Evolutionary conservation across 1,140 invertebrate genomes (phyloP).

Genomic region (Drosophila pectinifera): DNA sequence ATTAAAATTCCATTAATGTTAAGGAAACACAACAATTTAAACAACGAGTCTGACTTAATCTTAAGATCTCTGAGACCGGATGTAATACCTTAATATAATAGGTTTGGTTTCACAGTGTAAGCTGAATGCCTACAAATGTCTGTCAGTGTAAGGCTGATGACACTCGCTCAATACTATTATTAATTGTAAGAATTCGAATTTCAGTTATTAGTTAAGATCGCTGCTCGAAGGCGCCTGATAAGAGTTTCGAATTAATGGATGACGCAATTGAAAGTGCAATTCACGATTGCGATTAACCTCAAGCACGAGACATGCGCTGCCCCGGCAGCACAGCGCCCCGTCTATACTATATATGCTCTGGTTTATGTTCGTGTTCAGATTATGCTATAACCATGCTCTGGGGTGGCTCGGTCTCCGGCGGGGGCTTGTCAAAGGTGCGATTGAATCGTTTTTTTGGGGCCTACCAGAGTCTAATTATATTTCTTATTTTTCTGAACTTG

Average conservation of each 20-base stretch:
- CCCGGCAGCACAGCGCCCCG: slow-evolving; percentile 44
- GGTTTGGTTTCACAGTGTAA: not conserved
- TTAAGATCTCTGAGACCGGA: not conserved
- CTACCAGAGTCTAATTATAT: not conserved
- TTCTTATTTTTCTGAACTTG: not conserved
- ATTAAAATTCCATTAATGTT: not conserved
- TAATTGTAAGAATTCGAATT: slow-evolving; percentile 16
- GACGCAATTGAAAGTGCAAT: slow-evolving; percentile 72
- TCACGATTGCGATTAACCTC: slow-evolving; percentile 57
- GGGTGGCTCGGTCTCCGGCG: not conserved
- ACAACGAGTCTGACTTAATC: not conserved
- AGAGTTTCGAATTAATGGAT: slow-evolving; percentile 49
- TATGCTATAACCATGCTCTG: slow-evolving; percentile 7
- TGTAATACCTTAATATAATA: too few relatives aligned
- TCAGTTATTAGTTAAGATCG: slow-evolving; percentile 65
- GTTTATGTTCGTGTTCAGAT: slow-evolving; percentile 7
- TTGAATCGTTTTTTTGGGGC: not conserved
- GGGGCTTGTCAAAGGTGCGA: slow-evolving; percentile 14
- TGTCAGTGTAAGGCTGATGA: slow-evolving; percentile 1
- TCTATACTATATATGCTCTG: slow-evolving; percentile 3
- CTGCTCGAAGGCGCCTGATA: slow-evolving; percentile 48
- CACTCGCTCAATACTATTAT: slow-evolving; percentile 6
- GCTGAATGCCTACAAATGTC: not conserved
- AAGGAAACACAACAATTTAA: not conserved
- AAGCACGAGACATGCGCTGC: slow-evolving; percentile 57